Evolutionary conservation across 2,113 vertebrate species (phyloP), one percentile per base, ranked within the genome.

Genomic region (Crotalus tigris): DNA sequence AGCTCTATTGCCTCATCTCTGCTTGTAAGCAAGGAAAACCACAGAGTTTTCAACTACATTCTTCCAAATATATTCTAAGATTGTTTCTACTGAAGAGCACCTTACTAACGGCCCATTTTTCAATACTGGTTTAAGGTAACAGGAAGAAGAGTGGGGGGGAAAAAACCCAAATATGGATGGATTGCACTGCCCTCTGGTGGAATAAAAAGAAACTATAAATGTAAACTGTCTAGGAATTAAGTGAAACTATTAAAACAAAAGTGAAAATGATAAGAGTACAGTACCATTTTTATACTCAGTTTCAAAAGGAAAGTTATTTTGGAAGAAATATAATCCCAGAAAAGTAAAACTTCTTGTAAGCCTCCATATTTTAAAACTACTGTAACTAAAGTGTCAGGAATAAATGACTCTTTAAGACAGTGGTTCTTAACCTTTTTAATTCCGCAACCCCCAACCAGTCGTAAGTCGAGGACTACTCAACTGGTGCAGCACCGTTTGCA

Each of bases 171-270:
- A 69, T 24, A 1, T 33, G 12, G 23, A 39, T 85, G 95, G 94
- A 4, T 90, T 53, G 1, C 89, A 87, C 95, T 94, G 94, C 95
- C 96, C 95, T 97, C 95, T 96, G 55, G 94, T 92, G 96, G 96
- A 95, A 96, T 26, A 44, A 2, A 93, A 57, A 59, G 0, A 85
- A 91, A 0, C 88, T 55, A 11, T 61, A 93, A 94, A 59, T 12
- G 7, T 1, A 58, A 33, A 51, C 0, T 0, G 24, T 2, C 0
- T 24, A 5, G 58, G 17, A 8, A 12, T 1, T 33, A 53, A 33
- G 53, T 54, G 29, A 54, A 88, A 64, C 64, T 23, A 8, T 86
- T 54, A 7, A n/a, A 23, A 12, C 55, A 23, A 44, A 57, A 44
- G 23, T n/a, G 44, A 59, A 87, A 86, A 87, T 13, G 11, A 44